Evolutionary conservation across 2,113 vertebrate species (phyloP).

Genomic region (Heloderma charlesbogerti): DNA sequence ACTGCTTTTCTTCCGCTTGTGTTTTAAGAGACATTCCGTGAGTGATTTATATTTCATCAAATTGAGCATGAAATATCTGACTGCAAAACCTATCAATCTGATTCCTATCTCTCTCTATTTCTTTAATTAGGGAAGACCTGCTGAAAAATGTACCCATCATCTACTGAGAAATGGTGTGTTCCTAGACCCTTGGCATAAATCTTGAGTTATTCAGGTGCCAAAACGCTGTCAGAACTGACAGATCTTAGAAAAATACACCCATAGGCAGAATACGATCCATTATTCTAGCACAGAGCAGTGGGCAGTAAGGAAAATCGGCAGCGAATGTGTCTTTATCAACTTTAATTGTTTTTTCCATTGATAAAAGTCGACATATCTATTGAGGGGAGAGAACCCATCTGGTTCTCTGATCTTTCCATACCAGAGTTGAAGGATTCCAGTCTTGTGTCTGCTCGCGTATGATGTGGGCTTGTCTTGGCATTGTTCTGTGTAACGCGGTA

Average conservation of each 20-base stretch:
- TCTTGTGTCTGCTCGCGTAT: slow-evolving; percentile 58
- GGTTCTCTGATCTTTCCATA: slow-evolving; percentile 69
- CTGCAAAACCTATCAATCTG: slow-evolving; percentile 76
- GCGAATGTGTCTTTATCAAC: slow-evolving; percentile 75
- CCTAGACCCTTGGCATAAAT: slow-evolving; percentile 75
- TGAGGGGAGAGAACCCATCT: slow-evolving; percentile 58
- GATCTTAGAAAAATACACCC: slow-evolving; percentile 77
- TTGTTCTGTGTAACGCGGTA: slow-evolving; percentile 21
- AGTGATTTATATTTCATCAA: slow-evolving; percentile 78
- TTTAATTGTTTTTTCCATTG: slow-evolving; percentile 73
- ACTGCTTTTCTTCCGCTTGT: slow-evolving; percentile 38
- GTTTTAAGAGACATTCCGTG: slow-evolving; percentile 65
- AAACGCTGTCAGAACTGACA: slow-evolving; percentile 79
- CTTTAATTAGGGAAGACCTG: slow-evolving; percentile 79
- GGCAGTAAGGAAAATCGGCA: slow-evolving; percentile 71
- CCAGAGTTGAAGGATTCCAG: slow-evolving; percentile 57
- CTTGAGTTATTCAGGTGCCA: slow-evolving; percentile 78
- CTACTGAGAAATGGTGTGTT: slow-evolving; percentile 72
- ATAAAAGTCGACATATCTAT: slow-evolving; percentile 55
- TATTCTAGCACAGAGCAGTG: slow-evolving; percentile 73
- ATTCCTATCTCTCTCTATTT: slow-evolving; percentile 70
- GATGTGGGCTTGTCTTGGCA: slow-evolving; percentile 53
- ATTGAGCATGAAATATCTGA: slow-evolving; percentile 72
- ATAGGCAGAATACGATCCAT: slow-evolving; percentile 76
- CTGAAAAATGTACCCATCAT: slow-evolving; percentile 79